phyloP scores from a whole-genome alignment of 2,113 vertebrate species.

The Heterocephalus glaber region DNA sequence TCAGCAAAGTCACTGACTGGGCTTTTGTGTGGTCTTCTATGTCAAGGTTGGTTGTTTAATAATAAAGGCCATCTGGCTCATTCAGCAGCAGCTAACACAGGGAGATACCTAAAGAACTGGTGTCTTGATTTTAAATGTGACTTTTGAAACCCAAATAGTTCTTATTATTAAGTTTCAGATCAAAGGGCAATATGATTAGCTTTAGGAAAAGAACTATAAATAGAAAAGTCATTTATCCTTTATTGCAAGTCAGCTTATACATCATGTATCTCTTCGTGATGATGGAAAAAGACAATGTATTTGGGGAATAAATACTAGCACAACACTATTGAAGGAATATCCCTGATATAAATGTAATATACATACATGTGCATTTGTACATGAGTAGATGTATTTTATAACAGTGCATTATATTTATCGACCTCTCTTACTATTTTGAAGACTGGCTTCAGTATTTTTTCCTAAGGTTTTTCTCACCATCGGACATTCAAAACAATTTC shows the following conservation, averaged over 20 bases:
- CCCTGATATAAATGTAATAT: neutral
- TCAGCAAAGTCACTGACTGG: neutral
- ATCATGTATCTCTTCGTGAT: neutral
- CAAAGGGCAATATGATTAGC: conserved; percentile 55
- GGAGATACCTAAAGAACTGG: conserved; percentile 55
- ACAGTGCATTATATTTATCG: neutral
- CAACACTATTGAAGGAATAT: neutral
- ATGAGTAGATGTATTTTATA: conserved; percentile 8
- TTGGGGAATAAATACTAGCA: conserved; percentile 8
- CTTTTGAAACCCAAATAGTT: conserved; percentile 65
- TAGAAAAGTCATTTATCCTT: conserved; percentile 35
- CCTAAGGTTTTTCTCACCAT: conserved; percentile 53
- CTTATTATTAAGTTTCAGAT: conserved; percentile 62
- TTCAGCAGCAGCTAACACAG: conserved; percentile 37
- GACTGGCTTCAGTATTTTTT: conserved; percentile 37
- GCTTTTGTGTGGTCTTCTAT: neutral
- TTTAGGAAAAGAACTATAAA: conserved; percentile 37
- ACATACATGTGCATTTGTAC: neutral
- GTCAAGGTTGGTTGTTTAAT: conserved; percentile 55
- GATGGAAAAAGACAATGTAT: conserved; percentile 5
- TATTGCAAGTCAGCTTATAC: neutral
- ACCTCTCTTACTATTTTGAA: conserved; percentile 52
- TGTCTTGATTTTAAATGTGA: conserved; percentile 67
- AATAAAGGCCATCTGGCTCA: conserved; percentile 66
- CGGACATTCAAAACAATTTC: conserved; percentile 62